Conservation (phyloP, 1,140 invertebrate species). For the Drosophila subobscura region DNA sequence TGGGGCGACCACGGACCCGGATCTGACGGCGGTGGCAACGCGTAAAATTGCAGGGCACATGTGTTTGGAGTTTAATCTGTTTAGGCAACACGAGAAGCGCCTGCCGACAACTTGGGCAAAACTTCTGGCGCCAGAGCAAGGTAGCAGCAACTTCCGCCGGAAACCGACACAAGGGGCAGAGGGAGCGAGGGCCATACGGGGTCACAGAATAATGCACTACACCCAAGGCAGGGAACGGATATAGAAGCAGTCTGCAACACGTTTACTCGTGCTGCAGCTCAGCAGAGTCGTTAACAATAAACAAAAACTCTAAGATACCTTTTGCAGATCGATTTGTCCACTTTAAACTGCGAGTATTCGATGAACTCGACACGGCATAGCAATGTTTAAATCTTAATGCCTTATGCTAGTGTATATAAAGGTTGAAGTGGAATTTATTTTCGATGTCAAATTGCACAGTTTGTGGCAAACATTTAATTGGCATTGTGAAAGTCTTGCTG, state of each 20-base stretch:
- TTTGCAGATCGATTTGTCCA: no score
- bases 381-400: no score
- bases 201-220: conserved; percentile 65
- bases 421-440: conserved; percentile 57
- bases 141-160: conserved; percentile 76
- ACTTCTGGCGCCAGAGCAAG: conserved; percentile 67
- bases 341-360: no score
- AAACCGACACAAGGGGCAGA: conserved; percentile 29
- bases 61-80: conserved; percentile 78
- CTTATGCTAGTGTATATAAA: conserved; percentile 1
- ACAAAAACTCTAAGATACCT: no score
- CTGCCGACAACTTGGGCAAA: conserved; percentile 74
- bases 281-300: conserved; percentile 47
- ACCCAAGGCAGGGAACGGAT: conserved; percentile 38
- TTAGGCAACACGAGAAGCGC: conserved; percentile 73
- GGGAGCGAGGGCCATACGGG: background rate
- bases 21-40: conserved; percentile 58
- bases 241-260: conserved; percentile 38
- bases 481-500: conserved; percentile 14
- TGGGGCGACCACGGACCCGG: conserved; percentile 4
- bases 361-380: no score
- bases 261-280: conserved; percentile 2
- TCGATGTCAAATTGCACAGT: conserved; percentile 46
- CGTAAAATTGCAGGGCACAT: conserved; percentile 77
- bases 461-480: conserved; percentile 44